phyloP scores from a whole-genome alignment of 2,113 vertebrate genomes.

The Hippopotamus amphibius region DNA sequence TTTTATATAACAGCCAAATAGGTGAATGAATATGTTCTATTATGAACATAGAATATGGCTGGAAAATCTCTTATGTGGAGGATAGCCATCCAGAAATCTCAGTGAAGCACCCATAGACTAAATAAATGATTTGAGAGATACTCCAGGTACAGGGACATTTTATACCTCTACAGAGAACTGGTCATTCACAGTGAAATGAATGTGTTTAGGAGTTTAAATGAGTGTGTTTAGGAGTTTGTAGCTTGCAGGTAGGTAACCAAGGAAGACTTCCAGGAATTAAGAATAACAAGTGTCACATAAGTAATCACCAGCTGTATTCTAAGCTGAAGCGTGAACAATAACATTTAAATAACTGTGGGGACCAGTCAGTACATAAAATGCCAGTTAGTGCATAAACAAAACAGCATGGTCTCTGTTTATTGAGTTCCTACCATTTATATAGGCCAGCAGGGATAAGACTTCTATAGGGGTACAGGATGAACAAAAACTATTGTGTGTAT shows the following conservation, averaged over 20 bases:
- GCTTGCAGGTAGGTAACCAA: neutral
- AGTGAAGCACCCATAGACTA: neutral
- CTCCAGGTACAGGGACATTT: neutral
- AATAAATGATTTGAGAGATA: neutral
- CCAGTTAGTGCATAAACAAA: neutral
- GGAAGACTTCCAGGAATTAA: neutral
- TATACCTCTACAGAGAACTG: neutral
- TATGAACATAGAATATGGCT: neutral
- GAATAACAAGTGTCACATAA: neutral
- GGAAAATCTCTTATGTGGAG: neutral
- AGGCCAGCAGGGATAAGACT: neutral
- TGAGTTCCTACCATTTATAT: neutral
- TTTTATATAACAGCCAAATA: neutral
- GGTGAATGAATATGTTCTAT: neutral
- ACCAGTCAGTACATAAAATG: neutral
- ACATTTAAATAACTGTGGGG: neutral
- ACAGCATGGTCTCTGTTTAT: neutral
- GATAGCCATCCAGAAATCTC: neutral
- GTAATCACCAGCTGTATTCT: neutral
- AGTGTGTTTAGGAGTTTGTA: neutral
- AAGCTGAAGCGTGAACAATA: neutral
- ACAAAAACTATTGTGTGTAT: neutral
- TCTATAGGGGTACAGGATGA: neutral
- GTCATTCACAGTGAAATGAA: neutral
- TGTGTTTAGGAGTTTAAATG: neutral